These are phyloP conservation scores for Neomonachus schauinslandi DNA, from an alignment of 2,113 vertebrate genomes.

Conservation along the genomic window DNA sequence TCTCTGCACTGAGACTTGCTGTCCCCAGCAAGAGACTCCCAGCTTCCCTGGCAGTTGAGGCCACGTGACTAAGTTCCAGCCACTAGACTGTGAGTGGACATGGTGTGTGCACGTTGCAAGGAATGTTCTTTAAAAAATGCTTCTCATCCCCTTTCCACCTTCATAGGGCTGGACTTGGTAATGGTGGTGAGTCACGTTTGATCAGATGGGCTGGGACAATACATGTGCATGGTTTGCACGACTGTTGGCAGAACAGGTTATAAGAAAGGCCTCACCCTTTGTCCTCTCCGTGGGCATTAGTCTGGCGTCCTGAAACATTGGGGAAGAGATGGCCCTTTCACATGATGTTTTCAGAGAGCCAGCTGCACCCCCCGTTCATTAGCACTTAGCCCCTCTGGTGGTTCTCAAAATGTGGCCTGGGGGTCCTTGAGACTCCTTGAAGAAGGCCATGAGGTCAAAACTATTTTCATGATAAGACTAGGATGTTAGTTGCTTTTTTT, in stretches of 20 bases:
- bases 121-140: background rate
- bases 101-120: background rate
- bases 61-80: background rate
- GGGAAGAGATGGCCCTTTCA: background rate
- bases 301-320: background rate
- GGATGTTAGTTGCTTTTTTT: background rate
- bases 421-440: background rate
- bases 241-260: background rate
- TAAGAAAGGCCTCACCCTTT: background rate
- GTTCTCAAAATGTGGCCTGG: background rate
- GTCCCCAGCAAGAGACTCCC: background rate
- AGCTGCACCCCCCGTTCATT: no score
- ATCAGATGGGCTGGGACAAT: background rate
- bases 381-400: background rate
- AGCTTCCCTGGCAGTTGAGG: background rate
- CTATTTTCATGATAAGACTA: background rate
- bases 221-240: background rate
- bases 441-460: background rate
- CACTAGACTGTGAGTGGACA: background rate
- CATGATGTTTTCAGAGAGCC: background rate
- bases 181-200: background rate
- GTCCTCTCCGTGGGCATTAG: background rate
- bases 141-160: background rate
- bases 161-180: background rate
- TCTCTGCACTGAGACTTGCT: background rate